Evolutionary conservation across 2,113 vertebrate species (phyloP), one percentile per base, ranked within the genome.

Genomic region (Lepidothrix coronata): DNA sequence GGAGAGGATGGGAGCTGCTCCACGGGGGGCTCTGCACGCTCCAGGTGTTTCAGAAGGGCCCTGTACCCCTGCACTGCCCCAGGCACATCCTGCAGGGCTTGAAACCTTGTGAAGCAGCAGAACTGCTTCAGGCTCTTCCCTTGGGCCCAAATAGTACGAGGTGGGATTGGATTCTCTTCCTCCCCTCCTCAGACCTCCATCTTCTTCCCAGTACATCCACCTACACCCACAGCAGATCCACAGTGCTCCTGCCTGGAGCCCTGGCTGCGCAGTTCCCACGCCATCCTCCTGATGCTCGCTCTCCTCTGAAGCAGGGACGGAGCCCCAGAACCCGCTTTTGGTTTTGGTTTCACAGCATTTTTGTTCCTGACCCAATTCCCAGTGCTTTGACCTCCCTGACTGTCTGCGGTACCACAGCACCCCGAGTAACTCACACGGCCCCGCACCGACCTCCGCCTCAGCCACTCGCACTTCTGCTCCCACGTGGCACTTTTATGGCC

Each of bases 171-270:
- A 61, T 14, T 7, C 6, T 21, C 27, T 59, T 27, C 44, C 49
- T 61, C 18, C 10, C 18, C 71, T 71, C 43, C 48, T n/a, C 79
- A 92, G 46, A 12, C 25, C 35, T 85, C 24, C 48, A 11, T 37
- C 43, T 21, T 54, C 54, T 41, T 68, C 43, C 70, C 77, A n/a
- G 1, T 4, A 5, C 43, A 14, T 16, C 51, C 12, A 17, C 66
- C 49, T 3, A 4, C 13, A 13, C 7, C 4, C 8, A 37, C 48
- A 8, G 25, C 0, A 25, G 6, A 10, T 17, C 65, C 0, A 3
- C 72, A 65, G 49, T 0, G 5, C 55, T 88, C 48, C 68, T 9
- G 4, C 8, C 13, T 5, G 44, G 5, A 49, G 18, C 46, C 37
- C 23, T 24, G 28, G 28, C 12, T n/a, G 43, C 44, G 10, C 27